Conservation (phyloP, 2,113 vertebrate species). For the Pao palembangensis region DNA sequence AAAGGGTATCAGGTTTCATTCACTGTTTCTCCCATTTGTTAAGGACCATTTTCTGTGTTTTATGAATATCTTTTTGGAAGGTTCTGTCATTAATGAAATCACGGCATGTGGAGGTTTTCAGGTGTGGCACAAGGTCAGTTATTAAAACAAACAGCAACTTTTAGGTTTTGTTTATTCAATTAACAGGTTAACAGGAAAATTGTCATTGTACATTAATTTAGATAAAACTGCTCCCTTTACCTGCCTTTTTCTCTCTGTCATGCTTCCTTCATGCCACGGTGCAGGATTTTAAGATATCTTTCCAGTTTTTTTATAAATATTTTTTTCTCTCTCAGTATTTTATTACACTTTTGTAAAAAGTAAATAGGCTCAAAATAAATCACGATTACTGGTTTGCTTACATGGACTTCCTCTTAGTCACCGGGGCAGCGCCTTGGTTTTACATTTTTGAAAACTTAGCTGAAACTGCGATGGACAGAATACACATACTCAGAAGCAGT, state of each 20-base stretch:
- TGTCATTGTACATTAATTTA: too few species aligned
- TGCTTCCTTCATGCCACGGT: too few species aligned
- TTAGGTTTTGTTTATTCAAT: conserved; percentile 18
- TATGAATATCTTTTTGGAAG: conserved; percentile 10
- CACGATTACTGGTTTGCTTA: too few species aligned
- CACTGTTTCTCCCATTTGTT: not conserved
- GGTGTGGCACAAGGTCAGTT: conserved; percentile 16
- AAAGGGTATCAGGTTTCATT: conserved; percentile 21
- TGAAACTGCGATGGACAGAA: too few species aligned
- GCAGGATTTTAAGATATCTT: too few species aligned
- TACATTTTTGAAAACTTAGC: too few species aligned
- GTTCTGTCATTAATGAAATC: conserved; percentile 30
- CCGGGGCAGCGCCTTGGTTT: too few species aligned
- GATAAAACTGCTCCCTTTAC: too few species aligned
- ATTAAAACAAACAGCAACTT: conserved; percentile 8
- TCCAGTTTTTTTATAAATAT: too few species aligned
- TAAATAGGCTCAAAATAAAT: conserved; percentile 6
- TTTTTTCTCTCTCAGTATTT: conserved; percentile 1
- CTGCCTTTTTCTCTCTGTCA: too few species aligned
- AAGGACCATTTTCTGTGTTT: not conserved
- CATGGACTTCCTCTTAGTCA: too few species aligned
- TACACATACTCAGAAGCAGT: too few species aligned
- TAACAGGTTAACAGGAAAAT: conserved; percentile 11
- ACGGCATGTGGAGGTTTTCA: conserved; percentile 31
- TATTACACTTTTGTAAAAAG: conserved; percentile 4